A percentile compares a stretch with the other conserved stretches of the same genome.
Conservation (phyloP, 2,888 invertebrate species). For the Athetis lepigone region DNA sequence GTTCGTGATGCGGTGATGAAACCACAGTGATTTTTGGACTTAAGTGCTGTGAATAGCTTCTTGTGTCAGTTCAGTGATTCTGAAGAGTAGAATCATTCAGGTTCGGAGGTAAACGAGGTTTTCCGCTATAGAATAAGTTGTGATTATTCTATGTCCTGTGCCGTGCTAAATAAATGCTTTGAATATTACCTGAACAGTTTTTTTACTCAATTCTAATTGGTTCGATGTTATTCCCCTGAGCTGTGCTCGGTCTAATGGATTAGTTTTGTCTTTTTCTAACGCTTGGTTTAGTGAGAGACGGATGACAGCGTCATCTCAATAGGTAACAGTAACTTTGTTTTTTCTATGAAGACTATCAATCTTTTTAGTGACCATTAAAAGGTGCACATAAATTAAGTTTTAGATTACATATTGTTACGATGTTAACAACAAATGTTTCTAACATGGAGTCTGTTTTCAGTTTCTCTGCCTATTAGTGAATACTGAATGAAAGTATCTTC, state of each 20-base stretch:
- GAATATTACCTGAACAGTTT: conserved; percentile 26
- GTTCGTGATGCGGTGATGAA: conserved; percentile 85
- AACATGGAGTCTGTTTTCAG: conserved; percentile 3
- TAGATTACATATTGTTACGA: background rate
- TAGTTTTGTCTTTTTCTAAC: conserved; percentile 42
- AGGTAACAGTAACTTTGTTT: conserved; percentile 44
- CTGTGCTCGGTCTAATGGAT: conserved; percentile 27
- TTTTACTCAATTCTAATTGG: conserved; percentile 34
- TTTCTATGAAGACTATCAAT: conserved; percentile 23
- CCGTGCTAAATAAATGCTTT: conserved; percentile 51
- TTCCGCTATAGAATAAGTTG: conserved; percentile 32
- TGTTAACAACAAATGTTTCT: background rate
- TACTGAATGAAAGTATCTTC: too few relatives aligned
- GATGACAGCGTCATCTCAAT: conserved; percentile 34
- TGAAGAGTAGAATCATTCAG: conserved; percentile 14
- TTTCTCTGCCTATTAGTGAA: too few relatives aligned
- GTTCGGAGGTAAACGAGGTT: conserved; percentile 19
- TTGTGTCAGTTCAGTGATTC: conserved; percentile 42
- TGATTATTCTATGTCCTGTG: conserved; percentile 19
- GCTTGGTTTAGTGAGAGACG: conserved; percentile 31
- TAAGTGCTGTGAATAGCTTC: conserved; percentile 66
- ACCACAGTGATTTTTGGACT: conserved; percentile 57
- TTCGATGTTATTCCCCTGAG: conserved; percentile 63
- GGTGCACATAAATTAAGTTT: background rate
- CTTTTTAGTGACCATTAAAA: conserved; percentile 16